A percentile compares a stretch with the other conserved stretches of the same genome.
Conservation (phyloP, 2,888 invertebrate species). For the Mythimna albipuncta region DNA sequence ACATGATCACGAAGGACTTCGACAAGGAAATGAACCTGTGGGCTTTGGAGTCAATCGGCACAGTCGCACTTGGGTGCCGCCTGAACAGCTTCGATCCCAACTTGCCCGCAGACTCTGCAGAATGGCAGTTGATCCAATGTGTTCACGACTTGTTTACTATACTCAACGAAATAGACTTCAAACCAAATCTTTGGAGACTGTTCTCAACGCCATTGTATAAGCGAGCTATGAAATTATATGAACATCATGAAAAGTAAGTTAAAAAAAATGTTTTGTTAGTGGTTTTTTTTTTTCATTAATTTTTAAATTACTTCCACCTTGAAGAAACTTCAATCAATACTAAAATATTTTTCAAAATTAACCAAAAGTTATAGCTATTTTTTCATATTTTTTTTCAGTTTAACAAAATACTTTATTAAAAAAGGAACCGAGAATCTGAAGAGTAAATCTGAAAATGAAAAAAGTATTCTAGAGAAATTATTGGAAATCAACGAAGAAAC, state of each 20-base stretch:
- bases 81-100: conserved; percentile 79
- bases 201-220: conserved; percentile 75
- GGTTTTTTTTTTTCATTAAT: not conserved
- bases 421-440: conserved; percentile 72
- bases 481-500: conserved; percentile 90
- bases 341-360: too few relatives aligned
- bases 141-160: conserved; percentile 74
- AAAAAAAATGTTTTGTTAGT: not conserved
- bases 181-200: conserved; percentile 77
- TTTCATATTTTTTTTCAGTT: conserved; percentile 19
- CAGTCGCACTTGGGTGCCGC: conserved; percentile 82
- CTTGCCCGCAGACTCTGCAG: conserved; percentile 77
- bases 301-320: not conserved
- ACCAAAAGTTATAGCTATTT: too few relatives aligned
- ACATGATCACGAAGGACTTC: conserved; percentile 90
- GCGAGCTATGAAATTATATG: conserved; percentile 78
- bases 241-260: conserved; percentile 77
- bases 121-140: conserved; percentile 75
- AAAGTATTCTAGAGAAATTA: conserved; percentile 91
- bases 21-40: conserved; percentile 91
- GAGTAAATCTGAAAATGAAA: conserved; percentile 73
- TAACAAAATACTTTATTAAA: conserved; percentile 61
- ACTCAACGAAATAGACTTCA: conserved; percentile 76
- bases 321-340: not conserved
- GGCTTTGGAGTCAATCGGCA: conserved; percentile 91